Base-by-base conservation (phyloP, 2,888 invertebrate species). In the Aplocera efformata region DNA sequence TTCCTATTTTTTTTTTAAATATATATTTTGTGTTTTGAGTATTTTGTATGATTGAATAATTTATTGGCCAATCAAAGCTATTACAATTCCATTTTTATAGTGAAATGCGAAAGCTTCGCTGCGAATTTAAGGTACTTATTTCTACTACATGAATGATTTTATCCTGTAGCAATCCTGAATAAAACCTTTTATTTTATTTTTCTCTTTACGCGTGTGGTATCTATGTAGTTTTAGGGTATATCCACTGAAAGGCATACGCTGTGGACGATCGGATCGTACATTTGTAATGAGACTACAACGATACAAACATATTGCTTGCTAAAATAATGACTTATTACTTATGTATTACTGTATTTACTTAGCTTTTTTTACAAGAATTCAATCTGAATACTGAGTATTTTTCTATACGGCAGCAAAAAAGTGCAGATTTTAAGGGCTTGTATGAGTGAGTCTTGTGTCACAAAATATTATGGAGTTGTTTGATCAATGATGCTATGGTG, bases 231-330 rank as follows among this genome's bases (percentile, higher is more conserved):
- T 55, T 17, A 17, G 5, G 13, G 13, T 17, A 17, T 17, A 5
- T 17, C 13, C 13, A 5, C 5, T 17, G 13, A 17, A 3, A 3
- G 13, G n/a, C n/a, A 17, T 2, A 17, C 13, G 2, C 2, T 17
- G 2, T 3, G 13, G 13, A 5, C 51, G 47, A 56, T 26, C 9
- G 11, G 8, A 10, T 26, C 10, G 26, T 32, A 29, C 7, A 20
- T 26, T 17, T 17, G 13, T 17, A 17, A 17, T 10, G 55, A 65
- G 30, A 53, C 56, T 58, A 75, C 67, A 72, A 74, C 65, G 61
- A 76, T 58, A 58, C 46, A 33, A 58, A 49, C 49, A 53, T 17
- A n/a, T 53, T 72, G 73, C 79, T 77, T 79, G 79, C 77, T 72
- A 51, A 61, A 55, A 31, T 39, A 69, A 72, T 65, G 72, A 73